Percentiles rank a stretch among this genome's conserved stretches.
Evolutionary conservation across 2,888 invertebrate genomes (phyloP).

Genomic region (Deroplatys truncata): DNA sequence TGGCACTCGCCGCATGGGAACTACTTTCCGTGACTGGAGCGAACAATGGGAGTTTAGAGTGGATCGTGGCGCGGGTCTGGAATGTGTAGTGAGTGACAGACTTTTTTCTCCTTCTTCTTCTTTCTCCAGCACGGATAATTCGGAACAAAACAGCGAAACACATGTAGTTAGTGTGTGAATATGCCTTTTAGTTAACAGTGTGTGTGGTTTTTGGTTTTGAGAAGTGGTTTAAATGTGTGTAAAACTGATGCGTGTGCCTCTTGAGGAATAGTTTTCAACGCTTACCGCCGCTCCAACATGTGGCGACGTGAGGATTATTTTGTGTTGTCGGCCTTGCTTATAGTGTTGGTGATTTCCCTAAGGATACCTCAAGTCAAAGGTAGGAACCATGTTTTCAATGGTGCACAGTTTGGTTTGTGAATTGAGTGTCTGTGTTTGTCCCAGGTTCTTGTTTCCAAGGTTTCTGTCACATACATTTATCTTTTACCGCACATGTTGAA

Average conservation of each 20-base stretch:
- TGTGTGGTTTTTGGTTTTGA: slow-evolving; percentile 16
- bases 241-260: slow-evolving; percentile 20
- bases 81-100: neutral
- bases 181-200: neutral
- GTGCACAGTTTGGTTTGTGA: neutral
- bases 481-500: too few relatives aligned
- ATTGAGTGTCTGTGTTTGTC: neutral
- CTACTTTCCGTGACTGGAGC: slow-evolving; percentile 46
- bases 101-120: neutral
- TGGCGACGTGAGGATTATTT: slow-evolving; percentile 24
- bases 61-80: slow-evolving; percentile 5
- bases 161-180: slow-evolving; percentile 17
- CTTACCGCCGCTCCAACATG: slow-evolving; percentile 22
- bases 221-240: slow-evolving; percentile 21
- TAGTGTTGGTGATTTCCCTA: slow-evolving; percentile 1
- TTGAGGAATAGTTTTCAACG: slow-evolving; percentile 16
- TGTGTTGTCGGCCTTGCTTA: slow-evolving; percentile 20
- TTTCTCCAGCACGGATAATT: neutral
- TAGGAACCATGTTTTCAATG: neutral
- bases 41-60: slow-evolving; percentile 41
- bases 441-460: too few relatives aligned
- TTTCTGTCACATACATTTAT: too few relatives aligned
- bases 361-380: slow-evolving; percentile 22
- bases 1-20: slow-evolving; percentile 41
- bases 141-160: neutral